Base-by-base conservation (phyloP, 2,113 vertebrate species). In the Passer montanus region DNA sequence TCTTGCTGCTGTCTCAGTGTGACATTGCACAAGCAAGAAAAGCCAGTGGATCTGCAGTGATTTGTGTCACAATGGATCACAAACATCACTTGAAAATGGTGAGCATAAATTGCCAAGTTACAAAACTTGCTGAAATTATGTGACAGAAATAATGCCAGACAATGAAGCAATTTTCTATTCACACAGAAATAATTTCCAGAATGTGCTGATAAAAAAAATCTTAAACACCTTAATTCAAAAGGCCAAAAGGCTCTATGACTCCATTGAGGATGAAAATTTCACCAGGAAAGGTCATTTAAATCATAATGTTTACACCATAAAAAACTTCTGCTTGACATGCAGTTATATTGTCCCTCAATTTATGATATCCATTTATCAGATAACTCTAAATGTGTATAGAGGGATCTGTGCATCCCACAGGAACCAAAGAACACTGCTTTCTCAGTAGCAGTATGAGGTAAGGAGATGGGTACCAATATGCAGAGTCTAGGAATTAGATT, bases 101-200 rank as follows among this genome's bases (percentile, higher is more conserved):
- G 73, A 87, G 89, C 33, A 27, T 52, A 74, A 90, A 91, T 63
- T 79, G 47, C 37, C 75, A 88, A 64, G 78, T 80, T 91, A 77
- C 63, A 95, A 95, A 94, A 87, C 50, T 78, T 70, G 50, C 44
- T 66, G 66, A 88, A 95, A 91, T 59, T 44, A 41, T 73, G 73
- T 84, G 76, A 80, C 58, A 78, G 75, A 72, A 94, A 91, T 91
- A 75, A 67, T 58, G 58, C 49, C 55, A 58, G 52, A 64, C 30
- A 87, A 84, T 60, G 62, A 89, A 94, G 44, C 44, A 62, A 81
- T 78, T 68, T 78, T 75, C 69, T 74, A 55, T 44, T 19, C 35
- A 72, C 56, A 52, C 13, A 6, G 52, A 93, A 87, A 50, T 37
- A 77, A 84, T 56, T 78, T 82, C 30, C 6, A 70, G 72, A 89